Conservation (phyloP, 1,140 invertebrate species). For the Philaenus spumarius region DNA sequence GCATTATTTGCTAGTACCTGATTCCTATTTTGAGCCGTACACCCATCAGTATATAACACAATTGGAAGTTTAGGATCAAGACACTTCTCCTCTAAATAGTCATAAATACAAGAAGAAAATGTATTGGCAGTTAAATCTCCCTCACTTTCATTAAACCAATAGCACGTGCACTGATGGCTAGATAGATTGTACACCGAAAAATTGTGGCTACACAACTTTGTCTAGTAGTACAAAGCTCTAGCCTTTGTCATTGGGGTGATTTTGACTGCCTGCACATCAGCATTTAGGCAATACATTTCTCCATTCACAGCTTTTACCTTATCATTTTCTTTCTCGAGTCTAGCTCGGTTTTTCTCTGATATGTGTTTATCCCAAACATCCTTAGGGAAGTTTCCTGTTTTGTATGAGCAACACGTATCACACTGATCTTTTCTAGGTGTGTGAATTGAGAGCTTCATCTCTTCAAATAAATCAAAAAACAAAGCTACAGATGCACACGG, state of each 20-base stretch:
- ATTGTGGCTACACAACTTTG: conserved; percentile 34
- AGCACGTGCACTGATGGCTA: conserved; percentile 9
- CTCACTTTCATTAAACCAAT: conserved; percentile 12
- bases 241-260: conserved; percentile 30
- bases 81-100: conserved; percentile 30
- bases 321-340: too few relatives aligned
- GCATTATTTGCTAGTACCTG: background rate
- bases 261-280: too few relatives aligned
- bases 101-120: conserved; percentile 22
- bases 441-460: too few relatives aligned
- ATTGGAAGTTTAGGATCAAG: conserved; percentile 10
- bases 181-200: conserved; percentile 30
- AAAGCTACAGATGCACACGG: too few relatives aligned
- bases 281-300: too few relatives aligned
- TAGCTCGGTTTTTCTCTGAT: too few relatives aligned
- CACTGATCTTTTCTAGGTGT: too few relatives aligned
- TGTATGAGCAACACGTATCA: too few relatives aligned
- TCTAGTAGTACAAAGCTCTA: conserved; percentile 34
- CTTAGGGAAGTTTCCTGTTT: too few relatives aligned
- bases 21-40: conserved; percentile 19
- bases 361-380: too few relatives aligned
- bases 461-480: too few relatives aligned
- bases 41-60: conserved; percentile 33
- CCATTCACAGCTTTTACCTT: too few relatives aligned
- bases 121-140: conserved; percentile 11